A percentile compares a stretch with the other conserved stretches of the same genome.
phyloP scores from a whole-genome alignment of 2,888 invertebrate species.

The Coelinius sp. region DNA sequence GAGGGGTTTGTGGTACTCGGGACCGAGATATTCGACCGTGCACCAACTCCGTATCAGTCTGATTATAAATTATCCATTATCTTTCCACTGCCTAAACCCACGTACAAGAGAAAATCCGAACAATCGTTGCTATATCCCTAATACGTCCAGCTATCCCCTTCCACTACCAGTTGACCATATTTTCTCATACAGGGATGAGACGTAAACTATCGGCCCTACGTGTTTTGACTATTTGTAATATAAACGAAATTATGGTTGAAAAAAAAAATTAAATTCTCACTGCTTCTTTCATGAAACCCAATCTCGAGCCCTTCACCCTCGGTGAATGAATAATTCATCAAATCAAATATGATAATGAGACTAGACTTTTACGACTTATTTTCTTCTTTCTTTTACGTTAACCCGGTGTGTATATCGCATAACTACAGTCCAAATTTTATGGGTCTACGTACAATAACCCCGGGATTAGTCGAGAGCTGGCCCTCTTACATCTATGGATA shows the following conservation, averaged over 20 bases:
- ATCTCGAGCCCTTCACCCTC: background rate
- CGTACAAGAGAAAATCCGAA: constrained; percentile 45
- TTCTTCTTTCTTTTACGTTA: background rate
- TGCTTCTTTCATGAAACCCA: background rate
- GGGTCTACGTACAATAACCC: constrained; percentile 13
- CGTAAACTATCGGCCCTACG: constrained; percentile 47
- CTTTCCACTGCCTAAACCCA: constrained; percentile 43
- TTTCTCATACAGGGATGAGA: constrained; percentile 27
- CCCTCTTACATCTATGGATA: constrained; percentile 4
- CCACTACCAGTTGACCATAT: background rate
- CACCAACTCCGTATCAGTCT: constrained; percentile 63
- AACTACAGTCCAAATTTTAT: constrained; percentile 23
- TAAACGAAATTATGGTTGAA: background rate
- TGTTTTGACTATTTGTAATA: constrained; percentile 29
- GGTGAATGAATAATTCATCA: constrained; percentile 21
- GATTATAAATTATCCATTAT: constrained; percentile 71
- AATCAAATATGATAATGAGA: constrained; percentile 26
- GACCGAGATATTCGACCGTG: constrained; percentile 57
- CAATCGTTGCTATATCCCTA: constrained; percentile 33
- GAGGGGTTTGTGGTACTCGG: constrained; percentile 67
- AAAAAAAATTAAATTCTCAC: background rate
- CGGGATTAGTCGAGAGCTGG: constrained; percentile 12
- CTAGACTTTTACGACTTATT: background rate
- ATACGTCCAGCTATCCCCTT: no score
- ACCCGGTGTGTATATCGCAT: background rate